Base-by-base conservation (phyloP, 2,888 invertebrate genomes). In the Drosophila niveifrons region DNA sequence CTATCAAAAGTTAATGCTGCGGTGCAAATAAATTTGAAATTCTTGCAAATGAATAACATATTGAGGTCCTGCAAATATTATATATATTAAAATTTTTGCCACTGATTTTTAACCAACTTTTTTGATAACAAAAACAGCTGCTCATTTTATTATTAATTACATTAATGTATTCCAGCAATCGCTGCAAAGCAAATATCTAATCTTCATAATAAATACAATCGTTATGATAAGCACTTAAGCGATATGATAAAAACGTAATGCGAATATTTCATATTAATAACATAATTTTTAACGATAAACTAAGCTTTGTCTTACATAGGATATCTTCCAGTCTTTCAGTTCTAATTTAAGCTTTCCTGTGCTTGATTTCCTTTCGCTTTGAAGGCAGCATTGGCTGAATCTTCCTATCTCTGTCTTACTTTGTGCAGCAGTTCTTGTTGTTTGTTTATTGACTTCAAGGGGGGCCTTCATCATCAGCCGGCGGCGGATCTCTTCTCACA, bases 381-480 rank as follows among this genome's bases (percentile, higher is more conserved):
- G 34, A 11, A 51, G 39, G 18, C 43, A 1, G 18, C 34, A 9
- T 51, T 34, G 50, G 34, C 23, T 61, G 48, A 46, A 57, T 55
- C 61, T 51, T 34, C 28, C 41, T 4, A 23, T 39, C 28, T 41
- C 34, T 48, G 10, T 28, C 46, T 29, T 43, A 18, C 34, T 47
- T 11, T 51, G 10, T 36, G 29, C 46, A 44, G 39, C 9, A 43
- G 29, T 51, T 34, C 44, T 29, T 58, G 46, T 8, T 63, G 62
- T 28, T 50, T 57, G 53, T 74, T 86, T 78, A 83, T 86, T 86
- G 75, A 83, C 83, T 75, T 78, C 43, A 41, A 50, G 36, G 56
- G 34, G 65, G 46, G 36, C 11, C 36, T 11, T 36, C 36, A 56
- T 61, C 65, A 69, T 44, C 55, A 63, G 72, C 72, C 55, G 53